These are phyloP conservation scores for Chymomyza fuscimana DNA, from an alignment of 2,888 invertebrate genomes.

Conservation along the genomic window DNA sequence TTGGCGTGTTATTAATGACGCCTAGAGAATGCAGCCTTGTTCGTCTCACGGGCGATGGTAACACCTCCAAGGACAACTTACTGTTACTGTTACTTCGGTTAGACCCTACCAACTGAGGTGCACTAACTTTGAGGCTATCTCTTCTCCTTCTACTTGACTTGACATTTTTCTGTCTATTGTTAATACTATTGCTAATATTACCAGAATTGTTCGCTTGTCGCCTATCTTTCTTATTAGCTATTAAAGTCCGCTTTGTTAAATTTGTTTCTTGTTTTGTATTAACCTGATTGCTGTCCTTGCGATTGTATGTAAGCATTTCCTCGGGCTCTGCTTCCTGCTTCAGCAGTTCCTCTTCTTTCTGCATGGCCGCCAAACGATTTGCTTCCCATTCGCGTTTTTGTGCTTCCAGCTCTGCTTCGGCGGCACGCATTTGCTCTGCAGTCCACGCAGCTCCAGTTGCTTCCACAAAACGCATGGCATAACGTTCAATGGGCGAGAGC, in stretches of 20 bases:
- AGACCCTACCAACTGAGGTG: constrained; percentile 37
- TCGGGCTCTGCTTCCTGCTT: constrained; percentile 83
- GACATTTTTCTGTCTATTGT: constrained; percentile 29
- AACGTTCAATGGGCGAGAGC: constrained; percentile 96
- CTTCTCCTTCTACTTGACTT: constrained; percentile 31
- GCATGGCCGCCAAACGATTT: constrained; percentile 87
- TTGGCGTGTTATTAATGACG: constrained; percentile 26
- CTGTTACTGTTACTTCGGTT: constrained; percentile 38
- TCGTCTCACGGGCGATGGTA: constrained; percentile 23
- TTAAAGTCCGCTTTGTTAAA: constrained; percentile 49
- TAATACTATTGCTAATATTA: constrained; percentile 27
- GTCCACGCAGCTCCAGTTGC: constrained; percentile 88
- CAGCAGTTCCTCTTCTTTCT: constrained; percentile 84
- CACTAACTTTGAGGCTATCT: constrained; percentile 56
- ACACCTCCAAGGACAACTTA: constrained; percentile 28
- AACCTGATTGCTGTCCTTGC: constrained; percentile 92
- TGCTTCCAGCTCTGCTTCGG: constrained; percentile 92
- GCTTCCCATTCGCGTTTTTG: constrained; percentile 94
- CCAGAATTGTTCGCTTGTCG: not conserved
- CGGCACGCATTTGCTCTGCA: constrained; percentile 92
- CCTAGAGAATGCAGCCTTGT: constrained; percentile 59
- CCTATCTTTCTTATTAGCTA: constrained; percentile 29
- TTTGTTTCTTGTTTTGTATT: constrained; percentile 81
- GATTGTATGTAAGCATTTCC: constrained; percentile 86
- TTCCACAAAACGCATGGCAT: constrained; percentile 96